These are phyloP conservation scores for Myotis pilosus DNA, from an alignment of 2,797 vertebrate genomes.

Conservation along the genomic window DNA sequence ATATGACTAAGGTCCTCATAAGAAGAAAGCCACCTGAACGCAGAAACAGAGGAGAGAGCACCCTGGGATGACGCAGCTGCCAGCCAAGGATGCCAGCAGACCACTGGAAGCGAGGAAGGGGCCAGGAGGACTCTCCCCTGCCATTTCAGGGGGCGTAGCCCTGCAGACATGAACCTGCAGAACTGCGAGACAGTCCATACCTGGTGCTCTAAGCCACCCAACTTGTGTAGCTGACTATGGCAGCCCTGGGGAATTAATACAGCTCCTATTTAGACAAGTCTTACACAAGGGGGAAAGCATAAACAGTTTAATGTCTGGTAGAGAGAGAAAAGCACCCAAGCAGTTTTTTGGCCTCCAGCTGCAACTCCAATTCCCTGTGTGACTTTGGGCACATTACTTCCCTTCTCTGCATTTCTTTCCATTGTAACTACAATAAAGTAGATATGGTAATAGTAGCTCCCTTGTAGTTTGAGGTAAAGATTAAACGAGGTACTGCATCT, in stretches of 20 bases:
- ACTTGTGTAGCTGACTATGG: background rate
- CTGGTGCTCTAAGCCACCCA: background rate
- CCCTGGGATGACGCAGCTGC: no score
- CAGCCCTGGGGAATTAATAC: background rate
- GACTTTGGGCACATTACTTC: background rate
- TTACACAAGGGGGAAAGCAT: background rate
- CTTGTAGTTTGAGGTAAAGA: background rate
- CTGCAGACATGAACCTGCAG: background rate
- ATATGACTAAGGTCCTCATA: background rate
- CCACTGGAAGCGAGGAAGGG: background rate
- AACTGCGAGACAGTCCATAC: background rate
- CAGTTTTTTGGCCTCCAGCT: background rate
- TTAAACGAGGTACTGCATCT: background rate
- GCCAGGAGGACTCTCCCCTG: background rate
- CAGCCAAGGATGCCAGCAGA: background rate
- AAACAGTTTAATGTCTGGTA: background rate
- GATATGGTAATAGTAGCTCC: background rate
- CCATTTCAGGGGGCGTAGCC: fast-evolving
- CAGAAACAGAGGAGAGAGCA: background rate
- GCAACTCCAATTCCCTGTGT: background rate
- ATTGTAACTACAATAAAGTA: background rate
- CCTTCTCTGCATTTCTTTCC: background rate
- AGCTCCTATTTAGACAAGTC: background rate
- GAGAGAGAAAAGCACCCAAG: background rate
- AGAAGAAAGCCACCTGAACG: background rate